These are phyloP conservation scores for Clunio marinus DNA, from an alignment of 2,888 invertebrate genomes.

Conservation along the genomic window DNA sequence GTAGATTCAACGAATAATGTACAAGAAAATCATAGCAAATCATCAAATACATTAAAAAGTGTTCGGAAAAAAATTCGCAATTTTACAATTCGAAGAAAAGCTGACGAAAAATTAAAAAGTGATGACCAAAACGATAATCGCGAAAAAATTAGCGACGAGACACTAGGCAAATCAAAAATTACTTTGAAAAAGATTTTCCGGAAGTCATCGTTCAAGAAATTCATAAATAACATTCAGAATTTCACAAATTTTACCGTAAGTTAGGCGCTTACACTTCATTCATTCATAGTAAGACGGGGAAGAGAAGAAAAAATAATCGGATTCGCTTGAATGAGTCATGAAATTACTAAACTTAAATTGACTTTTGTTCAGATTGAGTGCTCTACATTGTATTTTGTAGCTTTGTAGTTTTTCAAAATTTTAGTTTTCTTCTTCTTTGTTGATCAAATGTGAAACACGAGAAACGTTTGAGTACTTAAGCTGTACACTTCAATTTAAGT, in stretches of 20 bases:
- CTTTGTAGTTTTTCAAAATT: too few species aligned
- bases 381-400: too few species aligned
- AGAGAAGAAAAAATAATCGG: constrained; percentile 21
- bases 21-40: background rate
- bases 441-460: too few species aligned
- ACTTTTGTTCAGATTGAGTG: constrained; percentile 13
- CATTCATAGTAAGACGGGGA: background rate
- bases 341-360: constrained; percentile 6
- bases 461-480: background rate
- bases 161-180: constrained; percentile 21
- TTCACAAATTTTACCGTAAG: constrained; percentile 39
- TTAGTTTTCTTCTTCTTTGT: too few species aligned
- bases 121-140: constrained; percentile 19
- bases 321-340: constrained; percentile 34
- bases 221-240: constrained; percentile 13
- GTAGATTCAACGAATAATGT: background rate
- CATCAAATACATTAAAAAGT: constrained; percentile 32
- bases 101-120: constrained; percentile 12
- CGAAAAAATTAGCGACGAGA: constrained; percentile 3
- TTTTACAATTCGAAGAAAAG: constrained; percentile 15
- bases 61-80: constrained; percentile 32
- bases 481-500: background rate
- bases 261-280: constrained; percentile 10
- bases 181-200: constrained; percentile 34
- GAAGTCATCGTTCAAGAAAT: constrained; percentile 33